A percentile compares a stretch with the other conserved stretches of the same genome.
Evolutionary conservation across 2,113 vertebrate species (phyloP).

Genomic region (Thunnus maccoyii): DNA sequence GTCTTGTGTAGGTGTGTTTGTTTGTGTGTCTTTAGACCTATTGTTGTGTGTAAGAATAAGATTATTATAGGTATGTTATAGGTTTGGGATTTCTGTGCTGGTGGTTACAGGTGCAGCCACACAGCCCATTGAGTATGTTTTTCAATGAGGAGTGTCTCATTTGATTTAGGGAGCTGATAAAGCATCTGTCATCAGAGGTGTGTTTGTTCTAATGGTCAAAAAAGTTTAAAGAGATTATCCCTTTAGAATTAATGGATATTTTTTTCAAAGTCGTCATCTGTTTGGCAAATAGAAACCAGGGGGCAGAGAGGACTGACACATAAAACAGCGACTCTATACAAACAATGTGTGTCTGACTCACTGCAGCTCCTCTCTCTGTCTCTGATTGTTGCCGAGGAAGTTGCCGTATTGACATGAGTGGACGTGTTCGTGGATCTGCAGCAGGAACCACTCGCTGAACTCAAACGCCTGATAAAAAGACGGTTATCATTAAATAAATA

Average conservation of each 20-base stretch:
- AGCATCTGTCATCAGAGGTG: no score
- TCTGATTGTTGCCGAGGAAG: constrained; percentile 96
- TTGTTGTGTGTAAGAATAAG: no score
- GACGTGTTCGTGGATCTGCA: constrained; percentile 97
- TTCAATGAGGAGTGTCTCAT: no score
- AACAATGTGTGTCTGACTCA: constrained; percentile 77
- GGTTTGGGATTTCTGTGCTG: no score
- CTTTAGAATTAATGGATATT: background rate
- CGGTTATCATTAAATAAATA: background rate
- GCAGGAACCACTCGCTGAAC: constrained; percentile 96
- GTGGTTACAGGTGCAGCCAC: no score
- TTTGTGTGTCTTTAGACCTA: no score
- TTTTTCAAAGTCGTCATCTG: background rate
- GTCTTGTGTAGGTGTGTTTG: no score
- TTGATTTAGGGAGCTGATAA: no score
- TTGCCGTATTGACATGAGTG: constrained; percentile 99
- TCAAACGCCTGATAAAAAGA: constrained; percentile 88
- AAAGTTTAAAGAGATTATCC: background rate
- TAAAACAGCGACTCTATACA: background rate
- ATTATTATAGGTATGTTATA: no score
- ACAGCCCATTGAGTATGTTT: no score
- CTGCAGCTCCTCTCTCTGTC: constrained; percentile 95
- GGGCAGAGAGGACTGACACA: background rate
- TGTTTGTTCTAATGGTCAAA: no score
- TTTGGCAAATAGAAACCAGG: background rate